Evolutionary conservation across 2,888 invertebrate genomes (phyloP).

Genomic region (Macrosiphum euphorbiae): DNA sequence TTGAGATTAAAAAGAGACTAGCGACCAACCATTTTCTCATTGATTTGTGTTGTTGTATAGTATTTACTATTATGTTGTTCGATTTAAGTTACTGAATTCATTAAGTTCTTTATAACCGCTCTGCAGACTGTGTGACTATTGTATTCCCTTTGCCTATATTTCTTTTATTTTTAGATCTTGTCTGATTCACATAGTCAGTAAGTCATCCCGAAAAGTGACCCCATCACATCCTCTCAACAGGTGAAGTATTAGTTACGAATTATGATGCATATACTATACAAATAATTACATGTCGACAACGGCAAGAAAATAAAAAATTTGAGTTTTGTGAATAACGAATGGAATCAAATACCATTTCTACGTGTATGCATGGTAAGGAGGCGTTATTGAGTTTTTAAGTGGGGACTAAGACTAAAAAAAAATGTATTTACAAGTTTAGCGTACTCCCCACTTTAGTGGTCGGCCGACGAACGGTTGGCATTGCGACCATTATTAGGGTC

Average conservation of each 20-base stretch:
- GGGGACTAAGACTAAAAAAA: slow-evolving; percentile 4
- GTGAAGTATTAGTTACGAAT: background rate
- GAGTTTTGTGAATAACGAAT: background rate
- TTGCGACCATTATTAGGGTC: background rate
- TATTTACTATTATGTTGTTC: background rate
- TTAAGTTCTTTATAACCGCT: background rate
- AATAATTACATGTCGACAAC: background rate
- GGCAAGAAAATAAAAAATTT: background rate
- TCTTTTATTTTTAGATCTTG: background rate
- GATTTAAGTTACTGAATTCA: background rate
- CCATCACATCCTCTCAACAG: background rate
- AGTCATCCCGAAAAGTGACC: background rate
- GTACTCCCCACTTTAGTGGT: background rate
- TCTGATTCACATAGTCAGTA: background rate
- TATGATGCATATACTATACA: background rate
- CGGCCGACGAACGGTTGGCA: background rate
- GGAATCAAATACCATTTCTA: background rate
- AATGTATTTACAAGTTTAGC: background rate
- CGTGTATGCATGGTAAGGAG: background rate
- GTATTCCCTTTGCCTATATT: background rate
- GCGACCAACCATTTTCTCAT: slow-evolving; percentile 8
- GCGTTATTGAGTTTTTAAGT: background rate
- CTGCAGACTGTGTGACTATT: background rate
- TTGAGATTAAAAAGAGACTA: slow-evolving; percentile 40
- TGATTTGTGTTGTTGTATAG: slow-evolving; percentile 1